Evolutionary conservation across 2,797 vertebrate genomes (phyloP).

Genomic region (Falco novaeseelandiae): DNA sequence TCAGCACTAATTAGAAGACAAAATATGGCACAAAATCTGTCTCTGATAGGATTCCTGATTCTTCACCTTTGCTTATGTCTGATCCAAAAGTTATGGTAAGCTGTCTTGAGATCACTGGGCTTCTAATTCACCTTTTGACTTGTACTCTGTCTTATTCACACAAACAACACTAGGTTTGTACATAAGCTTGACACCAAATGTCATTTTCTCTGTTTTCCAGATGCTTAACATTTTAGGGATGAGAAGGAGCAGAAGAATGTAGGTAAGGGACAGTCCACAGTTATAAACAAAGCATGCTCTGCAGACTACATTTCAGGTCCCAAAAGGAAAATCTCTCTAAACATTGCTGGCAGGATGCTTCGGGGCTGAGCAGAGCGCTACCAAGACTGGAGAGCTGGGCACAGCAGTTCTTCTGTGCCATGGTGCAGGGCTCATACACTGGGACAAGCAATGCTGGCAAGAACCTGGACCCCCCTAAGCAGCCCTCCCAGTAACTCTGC

Average conservation of each 20-base stretch:
- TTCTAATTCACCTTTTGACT: constrained; percentile 4
- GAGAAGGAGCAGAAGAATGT: background rate
- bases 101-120: background rate
- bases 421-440: background rate
- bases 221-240: background rate
- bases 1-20: background rate
- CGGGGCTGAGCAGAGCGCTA: background rate
- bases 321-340: background rate
- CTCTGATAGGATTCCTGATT: background rate
- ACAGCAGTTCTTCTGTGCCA: background rate
- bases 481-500: background rate
- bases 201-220: background rate
- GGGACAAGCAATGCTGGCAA: background rate
- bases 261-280: background rate
- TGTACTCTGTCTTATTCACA: background rate
- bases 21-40: background rate
- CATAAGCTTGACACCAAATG: background rate
- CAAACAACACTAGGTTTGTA: background rate
- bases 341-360: background rate
- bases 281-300: background rate
- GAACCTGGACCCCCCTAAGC: background rate
- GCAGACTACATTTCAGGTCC: background rate
- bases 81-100: constrained; percentile 8
- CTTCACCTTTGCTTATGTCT: background rate
- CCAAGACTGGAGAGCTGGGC: background rate